These are phyloP conservation scores for Sander lucioperca DNA, from an alignment of 2,113 vertebrate genomes.

Conservation along the genomic window DNA sequence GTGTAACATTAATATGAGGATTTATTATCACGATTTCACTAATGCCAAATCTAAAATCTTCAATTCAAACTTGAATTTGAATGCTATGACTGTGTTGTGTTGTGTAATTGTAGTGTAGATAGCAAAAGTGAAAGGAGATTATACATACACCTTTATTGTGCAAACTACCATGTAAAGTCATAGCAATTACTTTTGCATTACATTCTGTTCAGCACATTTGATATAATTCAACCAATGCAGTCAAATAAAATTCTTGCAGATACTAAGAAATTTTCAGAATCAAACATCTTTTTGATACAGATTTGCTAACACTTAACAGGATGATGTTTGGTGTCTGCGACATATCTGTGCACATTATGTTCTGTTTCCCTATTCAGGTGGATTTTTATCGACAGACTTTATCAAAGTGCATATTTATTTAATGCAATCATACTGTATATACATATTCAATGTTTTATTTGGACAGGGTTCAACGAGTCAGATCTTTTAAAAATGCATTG, in stretches of 20 bases:
- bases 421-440: conserved; percentile 19
- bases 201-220: background rate
- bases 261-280: conserved; percentile 4
- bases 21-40: background rate
- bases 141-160: conserved; percentile 4
- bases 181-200: background rate
- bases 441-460: conserved; percentile 51
- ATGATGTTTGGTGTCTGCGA: background rate
- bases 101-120: conserved; percentile 3
- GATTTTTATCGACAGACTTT: background rate
- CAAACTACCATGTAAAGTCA: background rate
- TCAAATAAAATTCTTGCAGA: background rate
- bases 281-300: conserved; percentile 26
- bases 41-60: background rate
- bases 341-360: background rate
- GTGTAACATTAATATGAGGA: background rate
- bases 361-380: conserved; percentile 6
- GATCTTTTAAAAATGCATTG: conserved; percentile 20
- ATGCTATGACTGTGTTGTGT: conserved; percentile 34
- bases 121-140: conserved; percentile 9
- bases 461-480: conserved; percentile 34
- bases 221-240: background rate
- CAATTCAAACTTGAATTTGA: background rate
- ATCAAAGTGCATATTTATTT: conserved; percentile 23
- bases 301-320: conserved; percentile 2